phyloP scores from a whole-genome alignment of 1,140 invertebrate species.

The Subanguina moxae region DNA sequence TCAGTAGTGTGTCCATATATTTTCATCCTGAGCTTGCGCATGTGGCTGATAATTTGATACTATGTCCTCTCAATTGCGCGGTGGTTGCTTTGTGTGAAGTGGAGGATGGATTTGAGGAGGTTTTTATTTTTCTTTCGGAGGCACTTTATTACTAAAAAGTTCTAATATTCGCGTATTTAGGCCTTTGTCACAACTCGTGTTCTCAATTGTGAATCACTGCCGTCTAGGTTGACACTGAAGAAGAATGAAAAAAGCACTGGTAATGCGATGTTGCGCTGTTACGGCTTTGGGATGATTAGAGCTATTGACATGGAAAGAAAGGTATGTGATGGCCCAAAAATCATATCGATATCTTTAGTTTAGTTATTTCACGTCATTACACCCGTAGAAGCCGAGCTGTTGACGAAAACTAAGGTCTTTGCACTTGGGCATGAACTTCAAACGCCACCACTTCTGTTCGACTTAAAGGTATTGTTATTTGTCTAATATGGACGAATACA shows the following conservation, averaged over 20 bases:
- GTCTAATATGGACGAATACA: not conserved
- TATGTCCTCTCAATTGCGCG: constrained; percentile 27
- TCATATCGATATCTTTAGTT: no score
- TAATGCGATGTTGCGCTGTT: constrained; percentile 21
- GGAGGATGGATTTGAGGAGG: constrained; percentile 18
- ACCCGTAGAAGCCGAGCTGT: constrained; percentile 19
- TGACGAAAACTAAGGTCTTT: constrained; percentile 25
- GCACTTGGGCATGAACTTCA: constrained; percentile 20
- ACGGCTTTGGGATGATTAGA: constrained; percentile 27
- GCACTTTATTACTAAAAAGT: no score
- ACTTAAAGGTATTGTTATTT: constrained; percentile 9
- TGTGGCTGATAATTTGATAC: constrained; percentile 27
- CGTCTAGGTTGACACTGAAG: not conserved
- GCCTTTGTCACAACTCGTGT: not conserved
- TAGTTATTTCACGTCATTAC: constrained; percentile 17
- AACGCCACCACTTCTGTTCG: constrained; percentile 9
- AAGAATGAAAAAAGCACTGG: not conserved
- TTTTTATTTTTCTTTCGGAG: not conserved
- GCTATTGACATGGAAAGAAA: constrained; percentile 27
- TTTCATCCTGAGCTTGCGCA: constrained; percentile 25
- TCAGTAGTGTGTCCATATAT: constrained; percentile 26
- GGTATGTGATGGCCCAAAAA: constrained; percentile 20
- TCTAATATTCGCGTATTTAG: not conserved
- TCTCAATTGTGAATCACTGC: not conserved
- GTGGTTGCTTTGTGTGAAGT: constrained; percentile 29